These are phyloP conservation scores for Mantis religiosa DNA, from an alignment of 2,888 invertebrate species.

Conservation along the genomic window DNA sequence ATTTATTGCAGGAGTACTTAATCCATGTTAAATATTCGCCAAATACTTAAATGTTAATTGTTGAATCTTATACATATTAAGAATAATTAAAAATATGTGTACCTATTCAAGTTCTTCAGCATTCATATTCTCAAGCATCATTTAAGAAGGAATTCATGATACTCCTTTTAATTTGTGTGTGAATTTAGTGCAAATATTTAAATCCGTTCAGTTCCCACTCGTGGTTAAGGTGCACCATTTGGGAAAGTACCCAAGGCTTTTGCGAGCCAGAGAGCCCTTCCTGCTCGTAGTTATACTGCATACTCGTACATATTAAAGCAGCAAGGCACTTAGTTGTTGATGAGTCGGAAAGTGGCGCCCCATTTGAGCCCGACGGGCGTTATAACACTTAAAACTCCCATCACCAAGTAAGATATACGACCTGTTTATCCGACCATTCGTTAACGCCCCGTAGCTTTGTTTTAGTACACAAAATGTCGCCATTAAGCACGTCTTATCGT, in stretches of 20 bases:
- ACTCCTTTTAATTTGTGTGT: no score
- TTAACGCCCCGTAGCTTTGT: not conserved
- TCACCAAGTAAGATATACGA: not conserved
- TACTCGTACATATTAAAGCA: not conserved
- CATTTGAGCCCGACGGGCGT: not conserved
- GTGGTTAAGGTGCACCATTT: not conserved
- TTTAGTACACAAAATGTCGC: not conserved
- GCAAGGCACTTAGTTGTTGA: not conserved
- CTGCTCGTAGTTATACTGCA: not conserved
- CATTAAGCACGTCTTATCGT: not conserved
- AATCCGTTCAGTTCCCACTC: not conserved
- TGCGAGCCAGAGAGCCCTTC: not conserved
- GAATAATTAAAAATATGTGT: no score
- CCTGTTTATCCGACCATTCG: not conserved
- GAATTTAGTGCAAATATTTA: no score
- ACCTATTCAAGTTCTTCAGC: no score
- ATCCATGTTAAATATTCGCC: no score
- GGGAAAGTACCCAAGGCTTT: not conserved
- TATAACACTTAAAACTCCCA: not conserved
- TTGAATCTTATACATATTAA: no score
- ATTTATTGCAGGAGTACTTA: no score
- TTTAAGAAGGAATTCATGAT: no score
- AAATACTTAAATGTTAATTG: no score
- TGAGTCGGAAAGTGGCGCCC: not conserved
- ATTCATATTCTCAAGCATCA: no score